These are phyloP conservation scores for Acromyrmex charruanus DNA, from an alignment of 1,140 invertebrate genomes.

Conservation along the genomic window DNA sequence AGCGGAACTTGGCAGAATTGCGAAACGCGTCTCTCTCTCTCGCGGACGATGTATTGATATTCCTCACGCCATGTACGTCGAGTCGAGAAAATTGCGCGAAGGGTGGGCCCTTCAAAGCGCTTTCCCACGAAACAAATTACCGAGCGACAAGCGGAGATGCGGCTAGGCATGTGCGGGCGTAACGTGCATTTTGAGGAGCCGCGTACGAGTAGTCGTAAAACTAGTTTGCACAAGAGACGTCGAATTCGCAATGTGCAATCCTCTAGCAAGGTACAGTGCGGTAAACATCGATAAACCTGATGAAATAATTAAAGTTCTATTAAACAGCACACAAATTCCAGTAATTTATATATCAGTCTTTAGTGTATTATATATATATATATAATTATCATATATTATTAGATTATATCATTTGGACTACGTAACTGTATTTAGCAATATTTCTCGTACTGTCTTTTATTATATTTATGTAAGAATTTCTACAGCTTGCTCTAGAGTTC, in stretches of 20 bases:
- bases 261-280: not conserved
- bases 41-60: constrained; percentile 66
- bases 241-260: constrained; percentile 49
- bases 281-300: too few relatives aligned
- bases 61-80: constrained; percentile 61
- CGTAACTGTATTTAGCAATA: not conserved
- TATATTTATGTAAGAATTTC: not conserved
- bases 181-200: constrained; percentile 64
- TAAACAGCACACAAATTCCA: not conserved
- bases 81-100: constrained; percentile 63
- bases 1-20: constrained; percentile 56
- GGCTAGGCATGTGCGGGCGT: constrained; percentile 38
- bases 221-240: constrained; percentile 49
- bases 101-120: constrained; percentile 66
- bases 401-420: too few relatives aligned
- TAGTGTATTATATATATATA: too few relatives aligned
- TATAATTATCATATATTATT: too few relatives aligned
- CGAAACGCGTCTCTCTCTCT: constrained; percentile 13
- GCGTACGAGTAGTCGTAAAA: constrained; percentile 52
- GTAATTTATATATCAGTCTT: not conserved
- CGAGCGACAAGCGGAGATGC: constrained; percentile 49
- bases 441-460: not conserved
- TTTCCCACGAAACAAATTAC: constrained; percentile 72
- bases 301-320: not conserved
- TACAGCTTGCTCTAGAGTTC: too few relatives aligned